Conservation (phyloP, 2,888 invertebrate species). For the Thalpophila matura region DNA sequence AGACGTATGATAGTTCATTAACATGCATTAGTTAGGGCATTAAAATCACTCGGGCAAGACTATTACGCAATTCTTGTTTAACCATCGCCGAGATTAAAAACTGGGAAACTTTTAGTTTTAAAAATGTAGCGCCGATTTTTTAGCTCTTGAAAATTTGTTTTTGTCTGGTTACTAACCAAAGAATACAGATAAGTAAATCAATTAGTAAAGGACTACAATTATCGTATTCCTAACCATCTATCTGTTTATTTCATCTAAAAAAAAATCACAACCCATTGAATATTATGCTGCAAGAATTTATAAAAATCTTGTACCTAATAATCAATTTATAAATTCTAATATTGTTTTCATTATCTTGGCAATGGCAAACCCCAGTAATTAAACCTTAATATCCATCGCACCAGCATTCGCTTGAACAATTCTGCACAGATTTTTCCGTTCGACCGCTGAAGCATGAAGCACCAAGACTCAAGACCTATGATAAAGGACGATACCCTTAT, state of each 20-base stretch:
- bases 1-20: slow-evolving; percentile 66
- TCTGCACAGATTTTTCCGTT: slow-evolving; percentile 63
- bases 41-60: slow-evolving; percentile 64
- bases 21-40: slow-evolving; percentile 64
- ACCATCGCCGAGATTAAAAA: slow-evolving; percentile 51
- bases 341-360: slow-evolving; percentile 7
- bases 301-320: not conserved
- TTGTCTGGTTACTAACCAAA: not conserved
- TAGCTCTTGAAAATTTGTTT: slow-evolving; percentile 4
- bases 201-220: no score
- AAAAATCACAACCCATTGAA: no score
- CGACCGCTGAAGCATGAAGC: slow-evolving; percentile 54
- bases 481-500: slow-evolving; percentile 79
- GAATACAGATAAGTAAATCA: no score
- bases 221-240: no score
- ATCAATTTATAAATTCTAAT: slow-evolving; percentile 17
- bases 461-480: slow-evolving; percentile 61
- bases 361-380: slow-evolving; percentile 13
- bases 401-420: slow-evolving; percentile 31
- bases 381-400: not conserved
- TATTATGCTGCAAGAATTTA: no score
- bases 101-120: slow-evolving; percentile 47
- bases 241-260: no score
- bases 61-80: slow-evolving; percentile 66
- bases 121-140: slow-evolving; percentile 17